Evolutionary conservation across 2,888 invertebrate genomes (phyloP).

Genomic region (Lordiphosa andalusiaca): DNA sequence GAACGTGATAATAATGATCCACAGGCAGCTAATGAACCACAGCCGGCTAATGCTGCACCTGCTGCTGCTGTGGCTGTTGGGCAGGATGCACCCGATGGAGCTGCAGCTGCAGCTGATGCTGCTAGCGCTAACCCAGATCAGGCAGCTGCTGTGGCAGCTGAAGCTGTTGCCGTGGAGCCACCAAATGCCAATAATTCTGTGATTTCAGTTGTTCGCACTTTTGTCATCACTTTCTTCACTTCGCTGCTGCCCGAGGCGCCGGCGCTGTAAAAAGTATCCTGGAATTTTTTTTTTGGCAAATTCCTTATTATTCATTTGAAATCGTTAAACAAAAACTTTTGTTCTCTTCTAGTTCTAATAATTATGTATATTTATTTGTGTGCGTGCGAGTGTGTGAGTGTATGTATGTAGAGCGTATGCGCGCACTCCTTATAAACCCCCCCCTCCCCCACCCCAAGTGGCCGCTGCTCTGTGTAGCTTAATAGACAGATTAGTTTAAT

Average conservation of each 20-base stretch:
- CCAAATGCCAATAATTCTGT: constrained; percentile 83
- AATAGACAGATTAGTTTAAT: constrained; percentile 37
- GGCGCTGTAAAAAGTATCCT: constrained; percentile 65
- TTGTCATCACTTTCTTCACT: constrained; percentile 95
- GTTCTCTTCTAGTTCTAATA: constrained; percentile 51
- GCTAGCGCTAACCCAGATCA: constrained; percentile 33
- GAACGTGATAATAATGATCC: constrained; percentile 49
- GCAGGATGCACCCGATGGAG: background rate
- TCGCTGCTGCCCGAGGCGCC: constrained; percentile 96
- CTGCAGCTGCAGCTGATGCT: constrained; percentile 13
- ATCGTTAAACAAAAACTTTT: constrained; percentile 36
- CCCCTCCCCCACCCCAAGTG: background rate
- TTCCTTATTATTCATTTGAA: constrained; percentile 44
- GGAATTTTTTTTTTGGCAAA: background rate
- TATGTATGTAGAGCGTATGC: constrained; percentile 1
- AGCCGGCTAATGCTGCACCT: constrained; percentile 11
- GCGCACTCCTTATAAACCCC: no score
- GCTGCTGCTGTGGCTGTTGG: constrained; percentile 16
- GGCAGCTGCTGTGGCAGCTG: constrained; percentile 43
- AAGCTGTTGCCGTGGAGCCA: constrained; percentile 64
- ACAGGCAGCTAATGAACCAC: constrained; percentile 34
- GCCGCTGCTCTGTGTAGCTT: constrained; percentile 32
- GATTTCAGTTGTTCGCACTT: constrained; percentile 91
- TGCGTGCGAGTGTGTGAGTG: constrained; percentile 11
- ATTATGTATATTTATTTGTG: constrained; percentile 39